These are phyloP conservation scores for Silurus asotus DNA, from an alignment of 2,113 vertebrate genomes.

Conservation along the genomic window DNA sequence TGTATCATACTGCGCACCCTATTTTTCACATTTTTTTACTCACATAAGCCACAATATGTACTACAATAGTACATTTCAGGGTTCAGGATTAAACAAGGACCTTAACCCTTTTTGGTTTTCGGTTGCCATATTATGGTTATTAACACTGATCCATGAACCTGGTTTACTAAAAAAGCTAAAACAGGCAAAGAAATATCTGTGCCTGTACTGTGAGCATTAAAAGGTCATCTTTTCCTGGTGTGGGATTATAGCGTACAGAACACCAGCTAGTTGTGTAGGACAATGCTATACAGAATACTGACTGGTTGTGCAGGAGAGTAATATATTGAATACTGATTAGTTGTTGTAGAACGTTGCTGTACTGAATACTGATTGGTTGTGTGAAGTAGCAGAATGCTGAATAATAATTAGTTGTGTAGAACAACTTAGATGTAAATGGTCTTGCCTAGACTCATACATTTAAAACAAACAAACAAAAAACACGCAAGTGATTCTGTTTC, in stretches of 20 bases:
- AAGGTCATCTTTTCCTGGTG: not conserved
- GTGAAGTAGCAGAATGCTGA: slow-evolving; percentile 11
- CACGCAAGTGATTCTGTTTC: not conserved
- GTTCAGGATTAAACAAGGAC: not conserved
- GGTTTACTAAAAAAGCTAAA: not conserved
- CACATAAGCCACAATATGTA: not conserved
- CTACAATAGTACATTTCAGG: not conserved
- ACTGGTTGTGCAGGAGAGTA: slow-evolving; percentile 31
- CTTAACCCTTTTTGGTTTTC: not conserved
- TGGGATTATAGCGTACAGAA: not conserved
- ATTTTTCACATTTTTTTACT: not conserved
- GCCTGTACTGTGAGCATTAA: not conserved
- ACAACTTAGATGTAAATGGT: not conserved
- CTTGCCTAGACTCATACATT: too few relatives aligned
- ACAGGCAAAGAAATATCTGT: not conserved
- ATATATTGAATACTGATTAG: slow-evolving; percentile 34
- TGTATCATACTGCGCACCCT: not conserved
- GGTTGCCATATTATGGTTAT: not conserved
- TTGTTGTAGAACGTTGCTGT: slow-evolving; percentile 10
- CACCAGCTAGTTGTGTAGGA: slow-evolving; percentile 1
- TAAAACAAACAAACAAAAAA: too few relatives aligned
- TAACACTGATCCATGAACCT: not conserved
- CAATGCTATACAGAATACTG: slow-evolving; percentile 18
- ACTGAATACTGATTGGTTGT: slow-evolving; percentile 29
- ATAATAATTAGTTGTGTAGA: slow-evolving; percentile 21